A percentile compares a stretch with the other conserved stretches of the same genome.
phyloP scores from a whole-genome alignment of 1,140 invertebrate species.

The Armadillidium nasatum region DNA sequence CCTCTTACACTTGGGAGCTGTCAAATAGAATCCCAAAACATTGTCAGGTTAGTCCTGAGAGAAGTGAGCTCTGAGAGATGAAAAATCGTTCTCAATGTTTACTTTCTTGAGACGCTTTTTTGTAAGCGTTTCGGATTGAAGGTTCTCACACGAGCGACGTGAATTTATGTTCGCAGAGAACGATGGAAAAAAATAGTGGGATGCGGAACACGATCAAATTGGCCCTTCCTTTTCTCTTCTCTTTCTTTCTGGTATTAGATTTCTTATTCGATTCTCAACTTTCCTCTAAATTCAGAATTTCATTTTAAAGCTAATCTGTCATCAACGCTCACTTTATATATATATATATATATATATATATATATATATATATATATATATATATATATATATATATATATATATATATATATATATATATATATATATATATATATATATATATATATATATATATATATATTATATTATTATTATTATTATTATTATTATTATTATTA shows the following conservation, averaged over 20 bases:
- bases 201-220: neutral
- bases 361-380: too few relatives aligned
- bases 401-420: too few relatives aligned
- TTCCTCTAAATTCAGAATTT: too few relatives aligned
- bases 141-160: slow-evolving; percentile 1
- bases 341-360: too few relatives aligned
- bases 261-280: neutral
- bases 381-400: too few relatives aligned
- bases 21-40: slow-evolving; percentile 8
- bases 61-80: neutral
- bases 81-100: slow-evolving; percentile 6
- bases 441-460: too few relatives aligned
- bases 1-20: neutral
- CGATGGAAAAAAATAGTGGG: neutral
- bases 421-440: too few relatives aligned
- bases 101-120: neutral
- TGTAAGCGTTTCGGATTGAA: slow-evolving; percentile 3
- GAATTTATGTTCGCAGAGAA: neutral
- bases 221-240: neutral
- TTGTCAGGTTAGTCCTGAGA: neutral
- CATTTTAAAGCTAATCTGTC: too few relatives aligned
- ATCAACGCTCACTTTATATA: too few relatives aligned
- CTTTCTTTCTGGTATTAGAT: too few relatives aligned
- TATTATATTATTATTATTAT: too few relatives aligned
- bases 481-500: too few relatives aligned